Base-by-base conservation (phyloP, 1,140 invertebrate genomes). In the Drosophila equinoxialis region DNA sequence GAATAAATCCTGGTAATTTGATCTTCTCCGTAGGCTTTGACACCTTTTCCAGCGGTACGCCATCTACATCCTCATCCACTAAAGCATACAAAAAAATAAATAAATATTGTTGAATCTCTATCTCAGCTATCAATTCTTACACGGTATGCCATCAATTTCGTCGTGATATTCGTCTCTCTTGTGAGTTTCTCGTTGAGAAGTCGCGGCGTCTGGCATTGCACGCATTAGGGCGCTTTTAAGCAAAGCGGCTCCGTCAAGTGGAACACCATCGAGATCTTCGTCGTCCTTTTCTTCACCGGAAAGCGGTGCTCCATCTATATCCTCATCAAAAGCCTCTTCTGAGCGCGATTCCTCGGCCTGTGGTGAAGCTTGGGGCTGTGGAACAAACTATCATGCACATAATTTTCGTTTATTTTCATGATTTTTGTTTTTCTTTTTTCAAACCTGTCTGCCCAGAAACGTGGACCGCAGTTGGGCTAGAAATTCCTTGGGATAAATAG, bases 401-500 rank as follows among this genome's bases (percentile, higher is more conserved):
- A 39, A 13, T n/a, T 6, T 23, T 37, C 35, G 7, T 0, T 0
- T 37, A 37, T 10, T 37, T 20, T 14, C 13, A 10, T 11, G 14
- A 17, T 6, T 74, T 13, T 4, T 33, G 23, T 42, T 33, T 64
- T 17, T 37, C 3, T 1, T 1, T 2, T 30, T 33, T 6, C 42
- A 41, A 68, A 91, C 89, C 71, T 79, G 77, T 60, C 91, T 90
- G 3, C 98, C 98, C 10, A 98, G 93, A 89, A 99, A 99, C 10
- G 97, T 94, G 92, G 98, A 98, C 91, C 98, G 97, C 45, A 99
- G 93, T 91, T 95, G 96, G 57, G 97, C 95, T 33, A 99, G 93
- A 93, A 98, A 98, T 71, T 99, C 98, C 79, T 96, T 96, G 0
- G 98, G 97, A 93, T 99, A 99, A 59, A 99, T 95, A 35, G 97